These are phyloP conservation scores for Strigamia crassipes DNA, from an alignment of 2,888 invertebrate genomes.

Conservation along the genomic window DNA sequence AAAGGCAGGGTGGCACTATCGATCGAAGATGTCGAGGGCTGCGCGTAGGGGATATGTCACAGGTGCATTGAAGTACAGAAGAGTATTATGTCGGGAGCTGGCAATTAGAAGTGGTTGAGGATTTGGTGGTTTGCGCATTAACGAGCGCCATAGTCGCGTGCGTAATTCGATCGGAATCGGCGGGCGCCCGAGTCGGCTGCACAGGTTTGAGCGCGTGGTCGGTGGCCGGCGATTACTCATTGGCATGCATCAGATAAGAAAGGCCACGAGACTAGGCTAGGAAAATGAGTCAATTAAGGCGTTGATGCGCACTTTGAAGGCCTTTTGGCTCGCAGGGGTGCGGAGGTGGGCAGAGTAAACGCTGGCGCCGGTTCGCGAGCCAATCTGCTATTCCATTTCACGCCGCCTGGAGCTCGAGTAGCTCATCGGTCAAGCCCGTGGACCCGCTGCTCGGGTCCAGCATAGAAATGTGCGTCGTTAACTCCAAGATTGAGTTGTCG, in stretches of 20 bases:
- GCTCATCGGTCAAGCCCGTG: conserved; percentile 26
- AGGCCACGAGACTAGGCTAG: background rate
- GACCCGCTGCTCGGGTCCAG: conserved; percentile 8
- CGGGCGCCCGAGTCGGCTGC: background rate
- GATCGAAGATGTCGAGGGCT: background rate
- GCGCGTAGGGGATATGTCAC: background rate
- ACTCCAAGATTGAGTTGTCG: conserved; percentile 18
- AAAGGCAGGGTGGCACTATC: background rate
- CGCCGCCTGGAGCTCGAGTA: conserved; percentile 20
- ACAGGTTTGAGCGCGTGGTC: background rate
- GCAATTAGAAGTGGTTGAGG: background rate
- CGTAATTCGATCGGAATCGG: background rate
- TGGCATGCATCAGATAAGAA: conserved; percentile 14
- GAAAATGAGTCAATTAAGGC: conserved; percentile 28
- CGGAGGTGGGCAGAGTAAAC: background rate
- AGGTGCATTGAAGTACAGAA: background rate
- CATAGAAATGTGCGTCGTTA: conserved; percentile 27
- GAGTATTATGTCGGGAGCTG: background rate
- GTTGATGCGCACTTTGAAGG: background rate
- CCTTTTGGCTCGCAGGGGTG: background rate
- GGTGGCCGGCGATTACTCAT: background rate
- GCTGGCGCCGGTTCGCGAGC: background rate
- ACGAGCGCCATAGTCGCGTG: background rate
- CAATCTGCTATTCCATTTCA: conserved; percentile 26
- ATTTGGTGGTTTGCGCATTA: background rate